Conservation (phyloP, 1,140 invertebrate genomes). For the Drosophila serrata region DNA sequence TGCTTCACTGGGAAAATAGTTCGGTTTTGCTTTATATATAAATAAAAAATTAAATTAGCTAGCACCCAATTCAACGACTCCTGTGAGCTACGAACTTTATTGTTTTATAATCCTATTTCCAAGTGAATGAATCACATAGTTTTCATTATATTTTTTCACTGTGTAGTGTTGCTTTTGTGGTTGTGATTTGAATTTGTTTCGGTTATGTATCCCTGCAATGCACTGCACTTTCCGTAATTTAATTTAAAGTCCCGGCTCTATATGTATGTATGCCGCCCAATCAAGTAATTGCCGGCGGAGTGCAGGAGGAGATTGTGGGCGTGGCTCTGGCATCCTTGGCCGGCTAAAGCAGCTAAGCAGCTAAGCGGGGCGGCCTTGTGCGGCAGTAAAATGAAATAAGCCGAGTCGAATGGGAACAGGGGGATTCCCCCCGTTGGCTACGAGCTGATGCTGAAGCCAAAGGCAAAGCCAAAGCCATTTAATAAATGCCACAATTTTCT, state of each 20-base stretch:
- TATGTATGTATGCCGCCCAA: conserved; percentile 32
- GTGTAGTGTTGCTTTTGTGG: conserved; percentile 12
- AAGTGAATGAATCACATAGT: no score
- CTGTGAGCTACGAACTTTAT: no score
- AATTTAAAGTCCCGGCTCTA: conserved; percentile 59
- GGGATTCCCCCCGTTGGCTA: conserved; percentile 5
- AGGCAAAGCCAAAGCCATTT: conserved; percentile 69
- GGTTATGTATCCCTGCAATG: conserved; percentile 28
- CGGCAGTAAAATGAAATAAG: conserved; percentile 61
- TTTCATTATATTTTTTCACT: neutral
- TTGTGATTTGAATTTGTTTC: conserved; percentile 31
- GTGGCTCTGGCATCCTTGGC: conserved; percentile 16
- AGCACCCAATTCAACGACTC: neutral
- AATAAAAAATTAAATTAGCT: neutral
- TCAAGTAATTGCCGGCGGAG: conserved; percentile 49
- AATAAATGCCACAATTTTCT: conserved; percentile 82
- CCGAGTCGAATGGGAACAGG: conserved; percentile 34
- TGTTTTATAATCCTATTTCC: no score
- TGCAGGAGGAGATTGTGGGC: neutral
- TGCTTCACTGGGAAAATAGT: neutral
- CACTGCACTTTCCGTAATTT: conserved; percentile 70
- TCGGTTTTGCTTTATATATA: neutral
- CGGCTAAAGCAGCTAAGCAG: conserved; percentile 50
- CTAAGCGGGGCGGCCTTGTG: conserved; percentile 32
- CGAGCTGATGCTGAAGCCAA: conserved; percentile 24